Base-by-base conservation (phyloP, 2,113 vertebrate genomes). In the Tachysurus fulvidraco region DNA sequence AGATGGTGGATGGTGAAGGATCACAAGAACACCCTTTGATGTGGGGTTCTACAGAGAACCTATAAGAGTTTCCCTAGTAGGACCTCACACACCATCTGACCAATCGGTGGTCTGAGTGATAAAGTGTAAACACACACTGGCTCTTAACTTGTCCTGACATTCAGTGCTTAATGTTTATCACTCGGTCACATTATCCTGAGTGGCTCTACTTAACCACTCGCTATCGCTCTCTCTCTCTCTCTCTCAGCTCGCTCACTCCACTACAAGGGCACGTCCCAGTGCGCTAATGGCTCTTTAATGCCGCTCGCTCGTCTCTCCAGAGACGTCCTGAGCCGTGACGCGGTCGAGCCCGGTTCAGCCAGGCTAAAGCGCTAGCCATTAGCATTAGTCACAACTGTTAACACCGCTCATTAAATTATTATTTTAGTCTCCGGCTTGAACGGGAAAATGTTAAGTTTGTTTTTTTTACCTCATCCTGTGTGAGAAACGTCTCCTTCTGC, bases 401-500 rank as follows among this genome's bases (percentile, higher is more conserved):
- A 14, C 44, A 8, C 25, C 23, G 0, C 7, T 50, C 4, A 69
- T 19, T 30, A 21, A 23, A 41, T 1, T 28, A 0, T 44, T 14
- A n/a, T 76, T 76, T 76, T n/a, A 50, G 44, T 21, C 11, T 14
- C 44, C 17, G 44, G 69, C 8, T 3, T 23, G 19, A 50, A 76
- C 5, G 50, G 12, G 71, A 76, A 1, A 36, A 36, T 36, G 1
- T 57, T 8, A 84, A n/a, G n/a, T 23, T 54, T 16, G 25, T 2
- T n/a, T n/a, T n/a, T 92, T 55, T 91, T 92, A 99, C 98, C 97
- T 99, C 97, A 14, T 99, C 98, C 90, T 95, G 96, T 2, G 97
- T 97, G 84, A 99, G 97, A 88, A 99, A 99, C 62, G 96, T 98
- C 94, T 99, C 97, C 46, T 93, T 97, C 81, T 99, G 98, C 91